Conservation (phyloP, 2,888 invertebrate genomes). For the Malacosoma neustria region DNA sequence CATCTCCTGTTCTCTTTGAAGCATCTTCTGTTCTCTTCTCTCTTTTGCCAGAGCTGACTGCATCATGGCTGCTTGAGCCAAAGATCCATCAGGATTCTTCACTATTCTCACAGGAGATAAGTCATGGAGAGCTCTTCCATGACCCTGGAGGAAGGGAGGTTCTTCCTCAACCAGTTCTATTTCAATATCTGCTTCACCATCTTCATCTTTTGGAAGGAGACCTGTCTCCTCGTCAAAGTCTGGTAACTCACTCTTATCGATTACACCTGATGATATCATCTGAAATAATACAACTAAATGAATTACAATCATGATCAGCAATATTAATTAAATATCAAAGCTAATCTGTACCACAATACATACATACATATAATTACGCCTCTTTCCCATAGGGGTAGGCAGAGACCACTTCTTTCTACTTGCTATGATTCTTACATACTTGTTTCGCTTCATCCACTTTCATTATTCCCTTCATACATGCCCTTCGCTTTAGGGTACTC, state of each 20-base stretch:
- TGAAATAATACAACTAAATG: too few relatives aligned
- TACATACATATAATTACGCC: too few relatives aligned
- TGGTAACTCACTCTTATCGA: constrained; percentile 94
- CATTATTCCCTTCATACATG: too few relatives aligned
- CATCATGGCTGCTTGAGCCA: constrained; percentile 99
- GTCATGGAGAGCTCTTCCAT: constrained; percentile 93
- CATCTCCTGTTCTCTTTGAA: constrained; percentile 93
- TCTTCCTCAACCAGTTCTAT: constrained; percentile 99
- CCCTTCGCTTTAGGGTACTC: too few relatives aligned
- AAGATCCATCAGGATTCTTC: constrained; percentile 98
- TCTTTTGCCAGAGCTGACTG: constrained; percentile 98
- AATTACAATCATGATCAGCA: too few relatives aligned
- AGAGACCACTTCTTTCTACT: too few relatives aligned
- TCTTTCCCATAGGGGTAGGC: too few relatives aligned
- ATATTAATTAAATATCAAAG: too few relatives aligned
- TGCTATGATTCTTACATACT: too few relatives aligned
- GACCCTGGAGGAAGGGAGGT: constrained; percentile 96
- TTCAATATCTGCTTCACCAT: constrained; percentile 98
- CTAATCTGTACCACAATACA: too few relatives aligned
- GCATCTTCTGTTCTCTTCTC: constrained; percentile 95
- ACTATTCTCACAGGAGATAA: constrained; percentile 96
- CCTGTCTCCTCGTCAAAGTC: constrained; percentile 99
- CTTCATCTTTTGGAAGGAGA: constrained; percentile 90
- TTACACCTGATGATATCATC: constrained; percentile 94
- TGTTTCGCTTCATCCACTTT: too few relatives aligned